These are phyloP conservation scores for Gastracanthus pulcherrimus DNA, from an alignment of 2,888 invertebrate genomes.

Conservation along the genomic window DNA sequence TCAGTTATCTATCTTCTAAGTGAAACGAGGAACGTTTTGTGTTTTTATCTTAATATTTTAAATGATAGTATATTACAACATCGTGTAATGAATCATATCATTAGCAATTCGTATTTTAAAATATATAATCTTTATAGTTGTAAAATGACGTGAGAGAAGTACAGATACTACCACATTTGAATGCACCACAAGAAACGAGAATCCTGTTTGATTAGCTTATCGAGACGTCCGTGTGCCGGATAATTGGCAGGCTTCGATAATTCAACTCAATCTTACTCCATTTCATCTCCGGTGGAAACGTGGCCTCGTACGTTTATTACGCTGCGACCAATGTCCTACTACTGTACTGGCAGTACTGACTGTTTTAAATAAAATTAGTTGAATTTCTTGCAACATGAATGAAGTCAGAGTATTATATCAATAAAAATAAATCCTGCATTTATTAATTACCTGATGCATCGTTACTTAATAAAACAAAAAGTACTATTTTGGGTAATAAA, in stretches of 20 bases:
- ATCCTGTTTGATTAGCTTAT: slow-evolving; percentile 27
- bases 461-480: no score
- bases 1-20: no score
- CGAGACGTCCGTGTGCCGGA: background rate
- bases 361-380: background rate
- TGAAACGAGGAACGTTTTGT: no score
- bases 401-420: background rate
- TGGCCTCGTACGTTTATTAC: background rate
- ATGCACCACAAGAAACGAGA: background rate
- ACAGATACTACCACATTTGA: background rate
- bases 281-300: slow-evolving; percentile 28
- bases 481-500: no score
- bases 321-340: background rate
- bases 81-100: no score
- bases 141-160: background rate
- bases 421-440: background rate
- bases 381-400: no score
- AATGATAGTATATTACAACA: no score
- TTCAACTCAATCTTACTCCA: slow-evolving; percentile 22
- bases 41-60: no score
- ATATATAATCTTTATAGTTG: no score
- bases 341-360: no score
- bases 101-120: no score
- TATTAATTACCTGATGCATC: no score
- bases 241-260: slow-evolving; percentile 30